Percentiles rank a stretch among this genome's conserved stretches.
phyloP scores from a whole-genome alignment of 2,888 invertebrate genomes.

The Argyresthia goedartella region DNA sequence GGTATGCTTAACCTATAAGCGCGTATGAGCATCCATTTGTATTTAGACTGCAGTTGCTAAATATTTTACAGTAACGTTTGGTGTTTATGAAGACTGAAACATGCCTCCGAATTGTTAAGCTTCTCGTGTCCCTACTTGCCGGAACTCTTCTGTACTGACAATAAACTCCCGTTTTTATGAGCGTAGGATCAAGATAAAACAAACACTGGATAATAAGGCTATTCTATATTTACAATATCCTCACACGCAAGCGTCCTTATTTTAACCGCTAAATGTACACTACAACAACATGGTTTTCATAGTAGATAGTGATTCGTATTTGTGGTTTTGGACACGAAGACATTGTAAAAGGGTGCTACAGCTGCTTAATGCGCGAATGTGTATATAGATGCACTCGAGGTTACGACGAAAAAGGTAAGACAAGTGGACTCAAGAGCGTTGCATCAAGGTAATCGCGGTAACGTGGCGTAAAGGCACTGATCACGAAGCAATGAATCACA shows the following conservation, averaged over 20 bases:
- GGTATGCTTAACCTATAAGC: too few relatives aligned
- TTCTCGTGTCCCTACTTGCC: too few relatives aligned
- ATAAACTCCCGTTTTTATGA: background rate
- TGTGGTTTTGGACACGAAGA: slow-evolving; percentile 75
- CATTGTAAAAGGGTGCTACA: slow-evolving; percentile 49
- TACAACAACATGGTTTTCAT: slow-evolving; percentile 74
- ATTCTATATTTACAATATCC: slow-evolving; percentile 6
- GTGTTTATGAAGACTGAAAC: background rate
- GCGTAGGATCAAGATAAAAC: background rate
- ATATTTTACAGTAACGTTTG: background rate
- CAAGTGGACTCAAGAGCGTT: slow-evolving; percentile 43
- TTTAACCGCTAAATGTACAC: slow-evolving; percentile 66
- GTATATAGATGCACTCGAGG: slow-evolving; percentile 59
- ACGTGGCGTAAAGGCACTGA: slow-evolving; percentile 46
- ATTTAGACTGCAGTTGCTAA: background rate
- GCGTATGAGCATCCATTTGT: too few relatives aligned
- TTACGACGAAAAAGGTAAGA: slow-evolving; percentile 56
- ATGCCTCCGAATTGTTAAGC: too few relatives aligned
- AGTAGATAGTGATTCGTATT: slow-evolving; percentile 78
- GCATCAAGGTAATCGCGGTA: slow-evolving; percentile 49
- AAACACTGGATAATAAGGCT: background rate
- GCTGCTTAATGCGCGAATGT: slow-evolving; percentile 48
- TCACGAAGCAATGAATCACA: slow-evolving; percentile 61
- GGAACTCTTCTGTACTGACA: too few relatives aligned
- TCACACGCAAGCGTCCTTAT: background rate